phyloP scores from a whole-genome alignment of 2,888 invertebrate species.

The Yponomeuta plumbellus region DNA sequence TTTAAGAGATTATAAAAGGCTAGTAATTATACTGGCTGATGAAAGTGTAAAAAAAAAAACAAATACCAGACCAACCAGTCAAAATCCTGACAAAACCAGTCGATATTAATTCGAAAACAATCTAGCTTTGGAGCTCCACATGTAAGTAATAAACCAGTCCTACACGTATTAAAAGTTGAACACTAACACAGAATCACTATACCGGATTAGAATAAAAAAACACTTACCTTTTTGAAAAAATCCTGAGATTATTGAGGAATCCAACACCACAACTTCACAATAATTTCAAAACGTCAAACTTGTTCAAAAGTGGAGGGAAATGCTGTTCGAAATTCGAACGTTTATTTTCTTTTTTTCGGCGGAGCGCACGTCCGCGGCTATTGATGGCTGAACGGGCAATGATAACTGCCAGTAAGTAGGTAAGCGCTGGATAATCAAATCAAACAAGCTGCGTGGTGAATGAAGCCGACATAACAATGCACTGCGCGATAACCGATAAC shows the following conservation, averaged over 20 bases:
- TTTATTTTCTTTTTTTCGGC: conserved; percentile 8
- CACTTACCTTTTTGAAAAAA: not conserved
- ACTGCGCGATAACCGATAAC: not conserved
- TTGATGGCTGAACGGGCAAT: not conserved
- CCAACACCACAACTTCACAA: conserved; percentile 5
- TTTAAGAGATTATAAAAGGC: not conserved
- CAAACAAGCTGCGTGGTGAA: not conserved
- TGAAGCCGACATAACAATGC: not conserved
- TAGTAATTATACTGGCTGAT: not conserved
- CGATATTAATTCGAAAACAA: not conserved
- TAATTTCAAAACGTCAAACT: not conserved
- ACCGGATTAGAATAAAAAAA: not conserved
- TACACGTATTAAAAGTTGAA: not conserved
- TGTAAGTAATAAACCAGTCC: not conserved
- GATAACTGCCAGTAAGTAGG: conserved; percentile 4
- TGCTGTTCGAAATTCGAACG: conserved; percentile 7
- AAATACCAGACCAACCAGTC: not conserved
- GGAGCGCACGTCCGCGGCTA: not conserved
- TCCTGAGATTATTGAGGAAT: not conserved
- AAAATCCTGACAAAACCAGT: not conserved
- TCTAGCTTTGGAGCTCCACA: not conserved
- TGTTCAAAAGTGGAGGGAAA: not conserved
- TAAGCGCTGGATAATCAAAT: not conserved
- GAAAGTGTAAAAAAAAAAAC: not conserved
- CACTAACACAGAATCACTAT: too few species aligned